Evolutionary conservation across 2,797 vertebrate genomes (phyloP).

Genomic region (Pygocentrus nattereri): DNA sequence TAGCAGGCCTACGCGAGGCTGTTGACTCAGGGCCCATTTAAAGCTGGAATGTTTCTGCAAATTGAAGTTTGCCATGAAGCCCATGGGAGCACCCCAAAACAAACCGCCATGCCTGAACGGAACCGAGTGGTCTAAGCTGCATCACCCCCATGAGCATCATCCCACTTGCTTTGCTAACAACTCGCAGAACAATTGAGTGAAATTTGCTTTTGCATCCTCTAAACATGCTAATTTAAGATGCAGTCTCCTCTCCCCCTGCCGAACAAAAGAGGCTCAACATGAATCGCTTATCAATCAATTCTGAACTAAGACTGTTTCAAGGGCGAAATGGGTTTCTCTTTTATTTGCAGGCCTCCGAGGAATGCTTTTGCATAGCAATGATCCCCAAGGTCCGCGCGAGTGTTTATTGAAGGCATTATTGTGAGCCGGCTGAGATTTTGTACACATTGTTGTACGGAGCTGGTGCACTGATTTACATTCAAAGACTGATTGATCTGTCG

Average conservation of each 20-base stretch:
- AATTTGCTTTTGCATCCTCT: constrained; percentile 43
- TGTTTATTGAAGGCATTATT: constrained; percentile 46
- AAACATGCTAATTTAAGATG: constrained; percentile 46
- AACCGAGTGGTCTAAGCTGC: constrained; percentile 39
- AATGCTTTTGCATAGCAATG: constrained; percentile 49
- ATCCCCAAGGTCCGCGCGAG: constrained; percentile 26
- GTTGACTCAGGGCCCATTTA: constrained; percentile 38
- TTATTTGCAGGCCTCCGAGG: constrained; percentile 41
- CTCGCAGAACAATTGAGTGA: constrained; percentile 28
- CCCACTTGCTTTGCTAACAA: constrained; percentile 37
- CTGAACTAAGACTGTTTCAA: constrained; percentile 40
- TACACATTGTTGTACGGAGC: constrained; percentile 9
- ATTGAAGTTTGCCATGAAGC: constrained; percentile 37
- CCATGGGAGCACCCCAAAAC: constrained; percentile 19
- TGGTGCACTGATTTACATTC: constrained; percentile 36
- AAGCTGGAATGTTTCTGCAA: constrained; percentile 12
- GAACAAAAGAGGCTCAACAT: constrained; percentile 19
- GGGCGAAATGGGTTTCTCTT: constrained; percentile 47
- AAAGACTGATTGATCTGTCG: constrained; percentile 41
- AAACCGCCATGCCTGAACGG: constrained; percentile 19
- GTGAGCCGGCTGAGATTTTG: constrained; percentile 29
- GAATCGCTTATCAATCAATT: constrained; percentile 50
- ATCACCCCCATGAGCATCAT: constrained; percentile 8
- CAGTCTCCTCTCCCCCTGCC: constrained; percentile 8
- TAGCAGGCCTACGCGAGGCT: constrained; percentile 16